These are phyloP conservation scores for Erpornis zantholeuca DNA, from an alignment of 2,113 vertebrate species.

Conservation along the genomic window DNA sequence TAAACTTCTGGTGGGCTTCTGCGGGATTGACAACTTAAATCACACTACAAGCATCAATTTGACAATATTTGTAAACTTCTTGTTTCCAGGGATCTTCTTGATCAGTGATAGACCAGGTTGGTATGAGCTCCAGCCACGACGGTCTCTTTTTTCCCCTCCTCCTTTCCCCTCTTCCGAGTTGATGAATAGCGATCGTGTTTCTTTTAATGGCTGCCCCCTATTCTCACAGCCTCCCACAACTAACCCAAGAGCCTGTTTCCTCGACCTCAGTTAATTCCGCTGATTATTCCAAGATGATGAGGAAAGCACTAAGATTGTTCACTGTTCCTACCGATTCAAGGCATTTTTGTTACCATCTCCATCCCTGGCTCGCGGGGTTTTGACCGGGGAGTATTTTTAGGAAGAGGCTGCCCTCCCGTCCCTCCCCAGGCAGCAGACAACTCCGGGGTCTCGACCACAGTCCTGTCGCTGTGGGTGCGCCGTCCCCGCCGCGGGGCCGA, in stretches of 20 bases:
- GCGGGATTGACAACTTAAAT: slow-evolving; percentile 67
- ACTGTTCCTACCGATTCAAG: slow-evolving; percentile 34
- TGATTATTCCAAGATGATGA: slow-evolving; percentile 94
- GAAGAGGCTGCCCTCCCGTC: neutral
- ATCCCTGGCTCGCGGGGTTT: neutral
- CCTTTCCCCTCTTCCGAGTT: slow-evolving; percentile 52
- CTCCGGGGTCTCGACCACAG: neutral
- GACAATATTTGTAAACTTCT: slow-evolving; percentile 90
- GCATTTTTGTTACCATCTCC: slow-evolving; percentile 26
- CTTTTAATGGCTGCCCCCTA: slow-evolving; percentile 85
- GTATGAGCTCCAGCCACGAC: slow-evolving; percentile 62
- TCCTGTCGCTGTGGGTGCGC: neutral
- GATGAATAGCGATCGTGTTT: slow-evolving; percentile 91
- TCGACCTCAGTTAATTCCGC: slow-evolving; percentile 88
- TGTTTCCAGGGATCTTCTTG: slow-evolving; percentile 83
- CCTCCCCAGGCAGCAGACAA: neutral
- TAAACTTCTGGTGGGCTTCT: slow-evolving; percentile 23
- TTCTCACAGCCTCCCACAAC: slow-evolving; percentile 90
- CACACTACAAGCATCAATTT: slow-evolving; percentile 71
- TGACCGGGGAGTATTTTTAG: neutral
- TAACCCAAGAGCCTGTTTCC: slow-evolving; percentile 84
- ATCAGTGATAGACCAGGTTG: slow-evolving; percentile 73
- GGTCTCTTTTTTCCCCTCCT: slow-evolving; percentile 31
- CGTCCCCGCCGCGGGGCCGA: neutral
- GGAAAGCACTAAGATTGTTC: slow-evolving; percentile 51